Conservation (phyloP, 2,888 invertebrate genomes). For the Drosophila barbarae region DNA sequence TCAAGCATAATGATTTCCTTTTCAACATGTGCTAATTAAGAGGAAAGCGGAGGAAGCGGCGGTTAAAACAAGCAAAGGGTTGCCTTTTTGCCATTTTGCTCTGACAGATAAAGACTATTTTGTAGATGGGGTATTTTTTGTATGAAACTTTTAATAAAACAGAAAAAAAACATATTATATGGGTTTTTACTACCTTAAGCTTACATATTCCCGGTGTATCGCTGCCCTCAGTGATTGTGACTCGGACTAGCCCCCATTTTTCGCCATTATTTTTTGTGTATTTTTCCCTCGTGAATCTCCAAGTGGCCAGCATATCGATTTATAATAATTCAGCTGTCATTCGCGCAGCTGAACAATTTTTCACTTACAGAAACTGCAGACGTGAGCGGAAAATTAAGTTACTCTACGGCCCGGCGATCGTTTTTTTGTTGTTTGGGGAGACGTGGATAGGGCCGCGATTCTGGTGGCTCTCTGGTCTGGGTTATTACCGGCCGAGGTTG, state of each 20-base stretch:
- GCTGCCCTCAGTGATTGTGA: slow-evolving; percentile 13
- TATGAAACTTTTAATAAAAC: neutral
- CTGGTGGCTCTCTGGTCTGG: slow-evolving; percentile 38
- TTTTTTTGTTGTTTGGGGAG: slow-evolving; percentile 10
- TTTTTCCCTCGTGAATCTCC: slow-evolving; percentile 26
- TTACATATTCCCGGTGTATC: slow-evolving; percentile 13
- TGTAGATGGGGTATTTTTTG: neutral
- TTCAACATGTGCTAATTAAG: slow-evolving; percentile 74
- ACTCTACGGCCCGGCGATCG: slow-evolving; percentile 31
- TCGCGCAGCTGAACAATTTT: slow-evolving; percentile 69
- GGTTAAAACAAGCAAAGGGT: slow-evolving; percentile 22
- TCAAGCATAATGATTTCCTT: slow-evolving; percentile 75
- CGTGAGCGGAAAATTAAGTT: slow-evolving; percentile 77
- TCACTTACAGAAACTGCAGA: slow-evolving; percentile 67
- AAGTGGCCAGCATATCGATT: slow-evolving; percentile 67
- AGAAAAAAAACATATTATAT: neutral
- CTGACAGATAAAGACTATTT: slow-evolving; percentile 3
- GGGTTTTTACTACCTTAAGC: neutral
- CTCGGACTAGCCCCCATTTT: slow-evolving; percentile 36
- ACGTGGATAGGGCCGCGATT: slow-evolving; percentile 37
- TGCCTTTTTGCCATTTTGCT: neutral
- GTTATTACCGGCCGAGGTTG: slow-evolving; percentile 34
- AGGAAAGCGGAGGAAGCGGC: slow-evolving; percentile 17
- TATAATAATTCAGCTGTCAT: slow-evolving; percentile 78
- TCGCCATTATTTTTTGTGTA: slow-evolving; percentile 10